Conservation (phyloP, 2,888 invertebrate species). For the Norana najaformis region DNA sequence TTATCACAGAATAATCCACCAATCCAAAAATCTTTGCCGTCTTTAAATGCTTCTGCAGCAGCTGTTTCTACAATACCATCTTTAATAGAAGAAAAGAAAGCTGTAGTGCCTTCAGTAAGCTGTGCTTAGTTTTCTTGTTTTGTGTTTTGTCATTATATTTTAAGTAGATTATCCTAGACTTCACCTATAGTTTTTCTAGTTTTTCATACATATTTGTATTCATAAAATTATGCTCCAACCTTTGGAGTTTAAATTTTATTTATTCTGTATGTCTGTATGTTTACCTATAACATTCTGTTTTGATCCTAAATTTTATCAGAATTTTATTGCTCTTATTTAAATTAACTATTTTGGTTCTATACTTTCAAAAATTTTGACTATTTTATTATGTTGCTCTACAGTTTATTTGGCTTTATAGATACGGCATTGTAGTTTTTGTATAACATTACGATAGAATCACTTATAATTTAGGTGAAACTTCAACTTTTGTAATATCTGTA, state of each 20-base stretch:
- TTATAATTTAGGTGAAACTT: not conserved
- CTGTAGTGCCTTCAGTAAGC: slow-evolving; percentile 56
- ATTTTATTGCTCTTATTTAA: too few relatives aligned
- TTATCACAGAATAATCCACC: not conserved
- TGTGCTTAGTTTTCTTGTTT: slow-evolving; percentile 21
- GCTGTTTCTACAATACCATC: slow-evolving; percentile 48
- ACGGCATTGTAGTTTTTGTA: not conserved
- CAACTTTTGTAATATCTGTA: not conserved
- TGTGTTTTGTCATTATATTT: not conserved
- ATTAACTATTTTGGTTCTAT: too few relatives aligned
- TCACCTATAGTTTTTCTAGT: too few relatives aligned
- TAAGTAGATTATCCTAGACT: not conserved
- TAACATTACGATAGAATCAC: too few relatives aligned
- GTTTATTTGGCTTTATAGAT: not conserved
- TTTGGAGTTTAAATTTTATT: not conserved
- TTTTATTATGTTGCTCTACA: not conserved
- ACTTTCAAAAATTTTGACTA: not conserved
- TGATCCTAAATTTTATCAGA: not conserved
- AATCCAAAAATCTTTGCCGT: slow-evolving; percentile 65
- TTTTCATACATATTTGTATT: too few relatives aligned
- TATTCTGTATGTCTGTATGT: not conserved
- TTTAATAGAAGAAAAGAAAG: slow-evolving; percentile 48
- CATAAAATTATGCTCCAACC: too few relatives aligned
- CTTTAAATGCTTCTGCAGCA: slow-evolving; percentile 74
- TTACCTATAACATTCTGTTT: not conserved